Evolutionary conservation across 2,113 vertebrate species (phyloP).

Genomic region (Corydoras sp.): DNA sequence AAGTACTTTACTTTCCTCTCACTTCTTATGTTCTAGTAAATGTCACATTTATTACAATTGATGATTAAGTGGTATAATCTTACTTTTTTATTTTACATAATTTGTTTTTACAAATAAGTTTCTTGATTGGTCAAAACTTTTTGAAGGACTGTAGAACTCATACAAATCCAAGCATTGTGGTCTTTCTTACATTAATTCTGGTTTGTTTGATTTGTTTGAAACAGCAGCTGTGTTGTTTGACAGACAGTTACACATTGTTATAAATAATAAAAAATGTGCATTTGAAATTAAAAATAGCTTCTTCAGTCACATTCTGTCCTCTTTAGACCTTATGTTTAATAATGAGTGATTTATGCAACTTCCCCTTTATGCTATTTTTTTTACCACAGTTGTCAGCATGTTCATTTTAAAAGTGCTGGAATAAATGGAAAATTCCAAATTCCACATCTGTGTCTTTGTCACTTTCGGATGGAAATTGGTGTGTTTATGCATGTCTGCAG

Average conservation of each 20-base stretch:
- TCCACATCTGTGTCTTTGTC: conserved; percentile 11
- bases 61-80: no score
- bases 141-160: no score
- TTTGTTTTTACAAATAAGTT: no score
- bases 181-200: no score
- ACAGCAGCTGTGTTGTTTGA: conserved; percentile 13
- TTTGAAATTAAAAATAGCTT: not conserved
- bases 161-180: no score
- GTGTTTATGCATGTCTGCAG: not conserved
- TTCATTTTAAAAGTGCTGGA: not conserved
- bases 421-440: conserved; percentile 2
- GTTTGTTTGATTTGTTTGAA: not conserved
- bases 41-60: no score
- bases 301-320: not conserved
- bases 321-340: conserved; percentile 5
- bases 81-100: no score
- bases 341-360: conserved; percentile 12
- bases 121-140: no score
- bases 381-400: not conserved
- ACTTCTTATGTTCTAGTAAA: no score
- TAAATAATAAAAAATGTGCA: no score
- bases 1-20: no score
- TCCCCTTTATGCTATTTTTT: conserved; percentile 9
- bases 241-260: no score
- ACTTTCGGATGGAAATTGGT: not conserved